phyloP scores from a whole-genome alignment of 1,140 invertebrate species.

The Stratiolaelaps scimitus region DNA sequence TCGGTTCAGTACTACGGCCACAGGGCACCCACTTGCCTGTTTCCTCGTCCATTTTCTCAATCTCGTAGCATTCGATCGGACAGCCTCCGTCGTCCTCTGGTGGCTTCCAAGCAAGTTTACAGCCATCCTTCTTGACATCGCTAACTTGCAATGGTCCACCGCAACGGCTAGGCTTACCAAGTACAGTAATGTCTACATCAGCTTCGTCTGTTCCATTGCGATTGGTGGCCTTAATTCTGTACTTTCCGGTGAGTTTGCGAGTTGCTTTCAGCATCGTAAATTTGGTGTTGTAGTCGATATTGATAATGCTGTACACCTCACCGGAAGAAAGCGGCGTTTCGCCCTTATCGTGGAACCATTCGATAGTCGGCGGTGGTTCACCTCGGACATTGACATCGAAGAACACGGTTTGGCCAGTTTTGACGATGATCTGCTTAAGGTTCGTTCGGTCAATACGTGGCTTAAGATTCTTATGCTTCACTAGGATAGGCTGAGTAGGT shows the following conservation, averaged over 20 bases:
- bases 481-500: slow-evolving; percentile 83
- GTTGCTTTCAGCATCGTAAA: slow-evolving; percentile 69
- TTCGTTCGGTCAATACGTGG: slow-evolving; percentile 83
- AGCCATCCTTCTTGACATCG: slow-evolving; percentile 82
- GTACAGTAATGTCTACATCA: slow-evolving; percentile 76
- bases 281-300: slow-evolving; percentile 83
- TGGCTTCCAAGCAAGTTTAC: slow-evolving; percentile 83
- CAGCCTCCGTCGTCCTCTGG: slow-evolving; percentile 74
- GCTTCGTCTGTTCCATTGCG: slow-evolving; percentile 81
- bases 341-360: slow-evolving; percentile 63
- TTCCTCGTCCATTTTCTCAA: slow-evolving; percentile 87
- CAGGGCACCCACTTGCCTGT: slow-evolving; percentile 84
- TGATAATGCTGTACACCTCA: slow-evolving; percentile 50
- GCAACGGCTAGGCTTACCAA: slow-evolving; percentile 58
- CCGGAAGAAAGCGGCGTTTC: slow-evolving; percentile 45
- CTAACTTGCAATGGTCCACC: slow-evolving; percentile 75
- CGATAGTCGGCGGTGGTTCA: slow-evolving; percentile 79
- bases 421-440: slow-evolving; percentile 64
- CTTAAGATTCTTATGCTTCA: slow-evolving; percentile 79
- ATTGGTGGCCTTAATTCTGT: slow-evolving; percentile 79
- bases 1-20: slow-evolving; percentile 59
- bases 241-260: slow-evolving; percentile 67
- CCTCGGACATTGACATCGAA: slow-evolving; percentile 84
- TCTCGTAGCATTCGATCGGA: slow-evolving; percentile 88
- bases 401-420: slow-evolving; percentile 75